phyloP scores from a whole-genome alignment of 2,797 vertebrate species.

The Aeoliscus strigatus region DNA sequence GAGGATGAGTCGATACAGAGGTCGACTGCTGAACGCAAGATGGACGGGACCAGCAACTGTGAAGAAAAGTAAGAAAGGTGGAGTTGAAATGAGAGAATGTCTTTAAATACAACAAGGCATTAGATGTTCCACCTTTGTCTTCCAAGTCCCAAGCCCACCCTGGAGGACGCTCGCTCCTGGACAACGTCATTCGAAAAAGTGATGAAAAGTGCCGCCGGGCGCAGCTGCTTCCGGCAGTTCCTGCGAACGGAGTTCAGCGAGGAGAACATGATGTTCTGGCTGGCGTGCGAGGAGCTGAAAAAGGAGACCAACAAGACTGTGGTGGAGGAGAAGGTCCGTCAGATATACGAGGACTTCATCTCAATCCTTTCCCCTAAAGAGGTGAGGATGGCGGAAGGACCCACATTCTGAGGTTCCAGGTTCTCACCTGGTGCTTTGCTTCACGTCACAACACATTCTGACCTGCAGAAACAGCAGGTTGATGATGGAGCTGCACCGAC shows the following conservation, averaged over 20 bases:
- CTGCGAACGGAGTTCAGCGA: constrained; percentile 96
- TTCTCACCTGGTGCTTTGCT: not conserved
- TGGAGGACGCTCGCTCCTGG: constrained; percentile 89
- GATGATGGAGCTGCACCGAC: too few species aligned
- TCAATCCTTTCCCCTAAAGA: constrained; percentile 98
- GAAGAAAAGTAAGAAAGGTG: constrained; percentile 81
- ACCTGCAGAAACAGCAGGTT: not conserved
- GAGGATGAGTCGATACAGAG: constrained; percentile 79
- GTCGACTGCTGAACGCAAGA: constrained; percentile 76
- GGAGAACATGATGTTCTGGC: constrained; percentile 99
- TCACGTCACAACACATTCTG: not conserved
- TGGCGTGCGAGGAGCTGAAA: constrained; percentile 94
- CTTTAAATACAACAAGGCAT: not conserved
- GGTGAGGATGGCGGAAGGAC: constrained; percentile 71
- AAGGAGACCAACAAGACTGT: constrained; percentile 88
- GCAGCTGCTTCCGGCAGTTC: constrained; percentile 88
- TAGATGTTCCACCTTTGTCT: too few species aligned
- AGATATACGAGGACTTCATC: constrained; percentile 97
- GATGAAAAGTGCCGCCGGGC: constrained; percentile 88
- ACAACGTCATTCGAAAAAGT: constrained; percentile 87
- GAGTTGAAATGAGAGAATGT: not conserved
- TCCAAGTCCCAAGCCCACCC: constrained; percentile 82
- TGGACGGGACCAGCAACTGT: constrained; percentile 74
- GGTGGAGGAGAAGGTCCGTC: constrained; percentile 90
- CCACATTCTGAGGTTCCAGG: not conserved